Percentiles rank a stretch among this genome's conserved stretches.
Conservation (phyloP, 1,140 invertebrate species). For the Drosophila equinoxialis region DNA sequence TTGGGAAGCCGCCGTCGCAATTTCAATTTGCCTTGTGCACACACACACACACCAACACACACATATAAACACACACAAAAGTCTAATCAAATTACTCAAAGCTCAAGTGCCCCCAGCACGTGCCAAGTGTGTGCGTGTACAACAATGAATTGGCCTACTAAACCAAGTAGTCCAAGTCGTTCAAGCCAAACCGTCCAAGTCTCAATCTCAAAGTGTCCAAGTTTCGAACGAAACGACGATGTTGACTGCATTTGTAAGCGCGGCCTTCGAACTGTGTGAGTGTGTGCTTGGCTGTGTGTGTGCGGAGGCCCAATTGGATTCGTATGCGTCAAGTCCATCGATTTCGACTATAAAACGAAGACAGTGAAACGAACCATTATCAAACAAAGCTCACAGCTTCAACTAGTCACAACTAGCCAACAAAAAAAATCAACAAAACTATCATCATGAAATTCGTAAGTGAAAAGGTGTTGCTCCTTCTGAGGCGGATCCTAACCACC, state of each 20-base stretch:
- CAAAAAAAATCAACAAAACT: conserved; percentile 31
- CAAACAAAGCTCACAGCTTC: conserved; percentile 68
- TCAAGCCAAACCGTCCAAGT: conserved; percentile 31
- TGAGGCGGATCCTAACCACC: not conserved
- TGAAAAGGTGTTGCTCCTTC: conserved; percentile 14
- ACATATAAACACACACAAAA: conserved; percentile 35
- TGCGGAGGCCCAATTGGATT: conserved; percentile 29
- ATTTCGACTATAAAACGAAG: conserved; percentile 54
- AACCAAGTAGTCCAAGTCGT: conserved; percentile 27
- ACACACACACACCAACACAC: conserved; percentile 24
- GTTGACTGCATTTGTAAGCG: conserved; percentile 65
- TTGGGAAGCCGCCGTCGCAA: conserved; percentile 47
- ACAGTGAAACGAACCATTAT: conserved; percentile 28
- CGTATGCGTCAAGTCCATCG: conserved; percentile 40
- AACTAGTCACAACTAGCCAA: conserved; percentile 48
- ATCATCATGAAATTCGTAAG: conserved; percentile 82
- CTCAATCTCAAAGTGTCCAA: conserved; percentile 28
- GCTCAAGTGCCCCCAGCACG: conserved; percentile 50
- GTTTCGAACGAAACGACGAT: conserved; percentile 37
- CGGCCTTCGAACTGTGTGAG: conserved; percentile 46
- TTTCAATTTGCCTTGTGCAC: conserved; percentile 61
- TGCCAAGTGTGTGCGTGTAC: conserved; percentile 51
- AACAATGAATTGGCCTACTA: conserved; percentile 48
- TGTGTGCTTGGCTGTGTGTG: no score
- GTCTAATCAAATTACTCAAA: conserved; percentile 63